A percentile compares a stretch with the other conserved stretches of the same genome.
Conservation (phyloP, 2,113 vertebrate species). For the Petroica traversi region DNA sequence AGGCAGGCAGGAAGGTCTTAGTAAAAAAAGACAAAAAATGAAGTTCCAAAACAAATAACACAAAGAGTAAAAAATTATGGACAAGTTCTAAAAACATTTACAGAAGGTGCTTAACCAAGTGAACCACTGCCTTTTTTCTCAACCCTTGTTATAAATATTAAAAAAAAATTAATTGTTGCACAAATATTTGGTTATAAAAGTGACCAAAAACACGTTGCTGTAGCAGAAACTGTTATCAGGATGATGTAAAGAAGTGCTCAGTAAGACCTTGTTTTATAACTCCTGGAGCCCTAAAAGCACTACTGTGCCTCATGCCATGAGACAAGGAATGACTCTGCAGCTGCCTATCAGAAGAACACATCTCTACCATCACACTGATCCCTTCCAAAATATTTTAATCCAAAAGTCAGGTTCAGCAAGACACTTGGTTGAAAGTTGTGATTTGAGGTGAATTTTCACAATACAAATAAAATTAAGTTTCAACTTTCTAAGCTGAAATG, state of each 20-base stretch:
- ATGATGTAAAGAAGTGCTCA: not conserved
- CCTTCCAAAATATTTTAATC: not conserved
- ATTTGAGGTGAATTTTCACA: not conserved
- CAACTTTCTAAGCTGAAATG: not conserved
- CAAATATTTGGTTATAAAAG: not conserved
- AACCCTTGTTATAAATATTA: not conserved
- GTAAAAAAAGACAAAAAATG: not conserved
- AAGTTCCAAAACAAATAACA: not conserved
- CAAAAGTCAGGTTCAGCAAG: not conserved
- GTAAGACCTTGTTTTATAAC: not conserved
- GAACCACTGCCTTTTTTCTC: not conserved
- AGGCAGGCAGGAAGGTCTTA: not conserved
- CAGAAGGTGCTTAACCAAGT: not conserved
- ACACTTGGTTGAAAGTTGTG: not conserved
- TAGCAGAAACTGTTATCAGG: not conserved
- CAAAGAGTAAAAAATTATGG: not conserved
- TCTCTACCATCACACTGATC: not conserved
- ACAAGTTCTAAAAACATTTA: not conserved
- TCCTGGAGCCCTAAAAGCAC: not conserved
- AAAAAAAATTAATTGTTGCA: not conserved
- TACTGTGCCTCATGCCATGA: not conserved
- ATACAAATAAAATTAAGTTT: not conserved
- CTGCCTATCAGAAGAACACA: not conserved
- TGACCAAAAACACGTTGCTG: not conserved
- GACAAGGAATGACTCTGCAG: not conserved